A percentile compares a stretch with the other conserved stretches of the same genome.
These are phyloP conservation scores for Trimorus sp. DNA, from an alignment of 2,888 invertebrate species.

Conservation along the genomic window DNA sequence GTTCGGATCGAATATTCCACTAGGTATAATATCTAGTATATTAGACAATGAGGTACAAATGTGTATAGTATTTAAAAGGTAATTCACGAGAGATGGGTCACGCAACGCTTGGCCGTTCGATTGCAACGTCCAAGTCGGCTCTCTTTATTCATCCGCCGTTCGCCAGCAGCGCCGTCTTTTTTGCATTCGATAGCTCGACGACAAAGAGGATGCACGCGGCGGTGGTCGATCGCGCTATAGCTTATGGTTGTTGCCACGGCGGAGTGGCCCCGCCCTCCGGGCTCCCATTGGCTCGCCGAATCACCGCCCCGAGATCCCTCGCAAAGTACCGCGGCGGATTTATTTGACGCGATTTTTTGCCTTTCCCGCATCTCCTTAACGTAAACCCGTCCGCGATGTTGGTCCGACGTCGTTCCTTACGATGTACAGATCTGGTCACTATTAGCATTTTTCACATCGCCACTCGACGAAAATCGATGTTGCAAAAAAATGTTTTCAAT, in stretches of 20 bases:
- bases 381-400: slow-evolving; percentile 29
- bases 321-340: slow-evolving; percentile 69
- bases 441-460: too few species aligned
- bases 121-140: slow-evolving; percentile 39
- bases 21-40: slow-evolving; percentile 68
- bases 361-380: slow-evolving; percentile 66
- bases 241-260: slow-evolving; percentile 59
- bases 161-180: slow-evolving; percentile 40
- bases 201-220: slow-evolving; percentile 61
- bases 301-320: slow-evolving; percentile 58
- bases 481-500: too few species aligned
- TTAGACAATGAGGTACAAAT: slow-evolving; percentile 69
- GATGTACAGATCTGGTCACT: too few species aligned
- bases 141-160: slow-evolving; percentile 55
- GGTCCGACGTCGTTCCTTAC: slow-evolving; percentile 35
- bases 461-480: too few species aligned
- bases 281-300: slow-evolving; percentile 45
- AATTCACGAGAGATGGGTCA: slow-evolving; percentile 79
- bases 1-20: slow-evolving; percentile 70
- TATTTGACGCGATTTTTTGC: slow-evolving; percentile 73
- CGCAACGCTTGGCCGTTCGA: slow-evolving; percentile 68
- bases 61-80: slow-evolving; percentile 73
- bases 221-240: slow-evolving; percentile 52
- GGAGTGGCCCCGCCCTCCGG: slow-evolving; percentile 42
- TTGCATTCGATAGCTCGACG: slow-evolving; percentile 62